phyloP scores from a whole-genome alignment of 2,797 vertebrate species.

The Mormyrus hasselquistii region DNA sequence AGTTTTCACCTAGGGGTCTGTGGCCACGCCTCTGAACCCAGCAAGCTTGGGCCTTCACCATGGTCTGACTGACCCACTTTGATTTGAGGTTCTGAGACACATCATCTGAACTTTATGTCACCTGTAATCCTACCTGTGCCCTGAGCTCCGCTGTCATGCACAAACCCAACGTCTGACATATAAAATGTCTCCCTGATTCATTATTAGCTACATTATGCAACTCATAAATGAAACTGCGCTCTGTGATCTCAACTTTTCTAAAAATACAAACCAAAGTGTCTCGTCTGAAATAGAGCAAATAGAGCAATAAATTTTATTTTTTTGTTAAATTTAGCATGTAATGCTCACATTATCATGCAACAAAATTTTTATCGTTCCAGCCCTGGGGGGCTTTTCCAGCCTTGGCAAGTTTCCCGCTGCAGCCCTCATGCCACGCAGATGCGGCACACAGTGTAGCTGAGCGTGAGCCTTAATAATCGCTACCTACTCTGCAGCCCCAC shows the following conservation, averaged over 20 bases:
- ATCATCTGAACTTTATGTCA: not conserved
- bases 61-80: not conserved
- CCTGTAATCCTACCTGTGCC: not conserved
- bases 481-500: not conserved
- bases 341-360: not conserved
- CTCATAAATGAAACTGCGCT: not conserved
- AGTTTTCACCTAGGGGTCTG: not conserved
- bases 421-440: not conserved
- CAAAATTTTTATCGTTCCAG: not conserved
- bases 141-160: not conserved
- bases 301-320: not conserved
- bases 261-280: conserved; percentile 4
- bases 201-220: conserved; percentile 1
- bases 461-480: not conserved
- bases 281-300: not conserved
- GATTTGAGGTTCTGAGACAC: not conserved
- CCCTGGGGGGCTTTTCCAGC: not conserved
- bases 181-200: not conserved
- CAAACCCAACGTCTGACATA: not conserved
- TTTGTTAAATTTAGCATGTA: not conserved
- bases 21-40: not conserved
- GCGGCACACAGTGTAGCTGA: not conserved
- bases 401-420: not conserved
- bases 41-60: not conserved
- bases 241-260: not conserved